Evolutionary conservation across 1,140 invertebrate genomes (phyloP).

Genomic region (Ylistrum balloti): DNA sequence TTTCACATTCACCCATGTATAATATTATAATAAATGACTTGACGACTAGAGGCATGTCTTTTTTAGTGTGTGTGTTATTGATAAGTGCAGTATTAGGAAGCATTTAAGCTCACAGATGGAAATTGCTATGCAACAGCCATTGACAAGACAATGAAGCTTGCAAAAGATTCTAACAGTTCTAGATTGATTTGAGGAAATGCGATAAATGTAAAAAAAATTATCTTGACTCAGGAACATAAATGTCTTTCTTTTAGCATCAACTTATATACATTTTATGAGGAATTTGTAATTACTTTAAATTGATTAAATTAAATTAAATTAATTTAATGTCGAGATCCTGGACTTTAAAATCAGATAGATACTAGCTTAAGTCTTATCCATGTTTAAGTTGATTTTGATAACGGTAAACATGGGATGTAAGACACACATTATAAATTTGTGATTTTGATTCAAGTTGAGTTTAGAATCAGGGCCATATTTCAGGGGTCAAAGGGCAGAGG

Average conservation of each 20-base stretch:
- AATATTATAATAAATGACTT: neutral
- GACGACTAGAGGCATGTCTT: neutral
- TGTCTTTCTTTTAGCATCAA: neutral
- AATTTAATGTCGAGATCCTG: too few species aligned
- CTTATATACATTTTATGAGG: too few species aligned
- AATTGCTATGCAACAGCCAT: conserved; percentile 4
- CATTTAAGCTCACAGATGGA: neutral
- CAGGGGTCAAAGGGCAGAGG: too few species aligned
- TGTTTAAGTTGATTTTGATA: too few species aligned
- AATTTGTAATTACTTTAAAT: too few species aligned
- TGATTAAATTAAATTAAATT: too few species aligned
- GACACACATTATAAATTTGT: neutral
- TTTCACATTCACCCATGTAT: neutral
- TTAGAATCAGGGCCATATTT: too few species aligned
- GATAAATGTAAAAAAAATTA: too few species aligned
- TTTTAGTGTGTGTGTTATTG: neutral
- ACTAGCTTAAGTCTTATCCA: too few species aligned
- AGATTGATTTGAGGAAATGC: neutral
- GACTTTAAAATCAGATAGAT: too few species aligned
- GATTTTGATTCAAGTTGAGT: too few species aligned
- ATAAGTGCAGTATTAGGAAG: neutral
- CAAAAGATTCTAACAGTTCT: neutral
- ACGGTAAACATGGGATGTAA: too few species aligned
- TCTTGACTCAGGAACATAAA: neutral
- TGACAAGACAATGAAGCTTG: neutral